phyloP scores from a whole-genome alignment of 2,113 vertebrate genomes.

The Leucosticte australis region DNA sequence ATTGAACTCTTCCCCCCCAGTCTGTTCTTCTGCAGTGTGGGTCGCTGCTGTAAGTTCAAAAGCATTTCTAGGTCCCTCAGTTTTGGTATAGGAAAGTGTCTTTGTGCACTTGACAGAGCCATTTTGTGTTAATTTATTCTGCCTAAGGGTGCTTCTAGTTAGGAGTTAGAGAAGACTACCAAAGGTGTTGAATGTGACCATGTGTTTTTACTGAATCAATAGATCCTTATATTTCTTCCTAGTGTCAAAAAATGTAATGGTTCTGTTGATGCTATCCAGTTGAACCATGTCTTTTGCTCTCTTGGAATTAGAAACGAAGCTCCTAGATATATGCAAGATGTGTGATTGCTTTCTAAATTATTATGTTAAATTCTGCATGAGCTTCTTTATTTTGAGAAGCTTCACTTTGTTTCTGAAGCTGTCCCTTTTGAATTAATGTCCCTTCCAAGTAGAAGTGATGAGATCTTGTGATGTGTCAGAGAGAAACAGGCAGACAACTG shows the following conservation, averaged over 20 bases:
- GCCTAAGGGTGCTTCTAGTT: not conserved
- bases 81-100: not conserved
- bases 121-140: not conserved
- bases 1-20: accelerated
- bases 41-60: not conserved
- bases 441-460: not conserved
- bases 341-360: not conserved
- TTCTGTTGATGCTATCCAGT: not conserved
- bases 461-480: not conserved
- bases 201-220: not conserved
- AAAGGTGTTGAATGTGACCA: not conserved
- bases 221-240: not conserved
- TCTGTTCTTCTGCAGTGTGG: not conserved
- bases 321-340: not conserved
- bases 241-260: not conserved
- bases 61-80: not conserved
- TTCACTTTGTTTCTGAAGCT: not conserved
- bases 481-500: not conserved
- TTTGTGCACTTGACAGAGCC: not conserved
- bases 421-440: not conserved
- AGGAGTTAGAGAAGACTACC: not conserved
- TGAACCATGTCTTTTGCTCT: not conserved
- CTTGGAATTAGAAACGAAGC: not conserved
- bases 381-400: not conserved
- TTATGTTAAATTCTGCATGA: not conserved